Base-by-base conservation (phyloP, 1,140 invertebrate species). In the Zaprionus ornatus region DNA sequence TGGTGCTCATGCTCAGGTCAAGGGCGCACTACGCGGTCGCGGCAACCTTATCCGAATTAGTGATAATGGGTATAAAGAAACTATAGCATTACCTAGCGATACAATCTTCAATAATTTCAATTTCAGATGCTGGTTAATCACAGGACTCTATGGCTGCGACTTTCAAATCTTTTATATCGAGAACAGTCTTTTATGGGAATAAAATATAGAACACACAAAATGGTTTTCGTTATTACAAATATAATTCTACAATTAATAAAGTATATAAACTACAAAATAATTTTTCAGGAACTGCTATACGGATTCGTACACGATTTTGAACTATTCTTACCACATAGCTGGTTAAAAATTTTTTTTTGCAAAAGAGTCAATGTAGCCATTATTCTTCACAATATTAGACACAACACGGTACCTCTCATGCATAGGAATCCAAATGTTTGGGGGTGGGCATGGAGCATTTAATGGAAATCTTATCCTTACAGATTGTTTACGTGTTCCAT, bases 101-200 rank as follows among this genome's bases (percentile, higher is more conserved):
- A 0, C n/a, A 17, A n/a, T 23, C 19, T 13, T 23, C 19, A 50
- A 13, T 29, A 0, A n/a, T 32, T n/a, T 15, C 19, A 21, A 32
- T 82, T 81, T 2, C 65, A 91, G 90, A 5, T 79, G 78, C 59
- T 92, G 91, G 91, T 23, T 92, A 29, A 78, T 92, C 7, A 79
- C 91, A 19, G 91, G 91, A 7, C 79, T 92, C 6, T 92, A 92
- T 45, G 79, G 66, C n/a, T 63, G 80, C 32, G 91, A 92, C 37
- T 91, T 91, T 54, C 91, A 92, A 60, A 79, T 92, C 66, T 92
- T 92, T 21, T 88, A 88, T 17, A 72, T 60, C 64, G 57, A 76
- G 57, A 29, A 59, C 25, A 57, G 21, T 50, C 17, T 23, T 4
- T 21, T 6, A 19, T 45, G 19, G 2, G 23, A 40, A 12, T 67